A percentile compares a stretch with the other conserved stretches of the same genome.
Conservation (phyloP, 2,797 vertebrate species). For the Anguilla megastoma region DNA sequence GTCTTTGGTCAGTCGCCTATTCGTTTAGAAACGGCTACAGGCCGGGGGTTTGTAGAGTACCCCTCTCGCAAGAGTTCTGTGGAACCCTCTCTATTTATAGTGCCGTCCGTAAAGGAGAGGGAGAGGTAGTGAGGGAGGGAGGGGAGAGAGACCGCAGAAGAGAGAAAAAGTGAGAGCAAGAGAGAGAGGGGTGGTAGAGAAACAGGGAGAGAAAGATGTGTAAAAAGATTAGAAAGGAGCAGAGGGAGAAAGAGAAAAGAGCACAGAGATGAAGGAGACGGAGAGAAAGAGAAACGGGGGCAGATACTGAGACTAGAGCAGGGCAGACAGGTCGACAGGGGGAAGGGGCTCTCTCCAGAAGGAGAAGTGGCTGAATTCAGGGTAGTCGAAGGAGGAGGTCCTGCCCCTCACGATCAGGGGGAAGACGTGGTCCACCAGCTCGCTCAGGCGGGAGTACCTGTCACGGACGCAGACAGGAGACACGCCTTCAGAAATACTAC, state of each 20-base stretch:
- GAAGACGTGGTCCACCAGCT: constrained; percentile 90
- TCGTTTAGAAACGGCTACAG: not conserved
- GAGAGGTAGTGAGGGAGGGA: not conserved
- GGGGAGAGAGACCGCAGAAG: not conserved
- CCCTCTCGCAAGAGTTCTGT: not conserved
- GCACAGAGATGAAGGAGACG: not conserved
- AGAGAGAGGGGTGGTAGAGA: too few species aligned
- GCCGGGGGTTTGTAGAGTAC: not conserved
- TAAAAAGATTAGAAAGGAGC: not conserved
- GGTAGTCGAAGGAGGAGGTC: constrained; percentile 65
- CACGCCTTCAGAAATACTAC: not conserved
- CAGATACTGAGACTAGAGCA: constrained; percentile 54
- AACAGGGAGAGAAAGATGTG: not conserved
- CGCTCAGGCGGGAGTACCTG: constrained; percentile 83
- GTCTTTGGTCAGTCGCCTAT: constrained; percentile 13
- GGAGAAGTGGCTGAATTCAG: constrained; percentile 82
- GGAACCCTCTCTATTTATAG: not conserved
- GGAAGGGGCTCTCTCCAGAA: constrained; percentile 80
- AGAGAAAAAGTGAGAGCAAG: too few species aligned
- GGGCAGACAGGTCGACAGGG: constrained; percentile 62
- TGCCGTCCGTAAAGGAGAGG: not conserved
- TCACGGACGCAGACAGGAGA: constrained; percentile 28
- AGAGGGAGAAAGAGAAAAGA: not conserved
- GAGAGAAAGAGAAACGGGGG: not conserved
- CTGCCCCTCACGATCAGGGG: constrained; percentile 68